These are phyloP conservation scores for Oscheius sp. DNA, from an alignment of 2,888 invertebrate genomes.

Conservation along the genomic window DNA sequence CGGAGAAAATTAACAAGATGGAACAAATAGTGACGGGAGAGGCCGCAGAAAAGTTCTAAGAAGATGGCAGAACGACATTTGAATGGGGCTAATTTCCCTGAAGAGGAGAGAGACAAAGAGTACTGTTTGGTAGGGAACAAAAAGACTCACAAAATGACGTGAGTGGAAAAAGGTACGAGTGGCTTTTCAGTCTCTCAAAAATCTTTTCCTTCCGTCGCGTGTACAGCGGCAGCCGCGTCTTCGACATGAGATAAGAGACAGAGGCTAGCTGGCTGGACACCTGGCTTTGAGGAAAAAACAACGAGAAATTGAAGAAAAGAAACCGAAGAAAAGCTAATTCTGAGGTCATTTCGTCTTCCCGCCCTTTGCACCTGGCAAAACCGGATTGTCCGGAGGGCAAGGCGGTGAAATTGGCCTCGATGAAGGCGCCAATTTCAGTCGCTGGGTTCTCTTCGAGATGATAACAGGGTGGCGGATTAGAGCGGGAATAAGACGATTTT, in stretches of 20 bases:
- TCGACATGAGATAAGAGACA: too few relatives aligned
- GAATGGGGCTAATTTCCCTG: background rate
- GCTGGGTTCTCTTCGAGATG: too few relatives aligned
- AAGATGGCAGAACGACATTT: background rate
- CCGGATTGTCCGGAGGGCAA: background rate
- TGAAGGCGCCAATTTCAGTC: too few relatives aligned
- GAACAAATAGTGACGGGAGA: background rate
- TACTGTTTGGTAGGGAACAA: background rate
- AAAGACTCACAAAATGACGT: background rate
- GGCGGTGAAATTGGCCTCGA: too few relatives aligned
- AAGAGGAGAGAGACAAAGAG: background rate
- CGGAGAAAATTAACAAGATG: background rate
- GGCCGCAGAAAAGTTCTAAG: background rate
- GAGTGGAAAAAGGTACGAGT: background rate
- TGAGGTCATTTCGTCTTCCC: constrained; percentile 5
- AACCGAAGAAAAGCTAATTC: background rate
- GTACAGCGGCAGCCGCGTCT: too few relatives aligned
- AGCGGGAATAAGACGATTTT: too few relatives aligned
- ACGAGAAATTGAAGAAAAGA: background rate
- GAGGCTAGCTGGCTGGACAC: too few relatives aligned
- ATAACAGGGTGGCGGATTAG: too few relatives aligned
- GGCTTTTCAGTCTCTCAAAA: constrained; percentile 2
- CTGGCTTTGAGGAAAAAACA: too few relatives aligned
- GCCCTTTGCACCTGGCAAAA: constrained; percentile 6
- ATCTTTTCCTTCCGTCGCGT: too few relatives aligned